Evolutionary conservation across 2,113 vertebrate genomes (phyloP).

Genomic region (Maccullochella peelii): DNA sequence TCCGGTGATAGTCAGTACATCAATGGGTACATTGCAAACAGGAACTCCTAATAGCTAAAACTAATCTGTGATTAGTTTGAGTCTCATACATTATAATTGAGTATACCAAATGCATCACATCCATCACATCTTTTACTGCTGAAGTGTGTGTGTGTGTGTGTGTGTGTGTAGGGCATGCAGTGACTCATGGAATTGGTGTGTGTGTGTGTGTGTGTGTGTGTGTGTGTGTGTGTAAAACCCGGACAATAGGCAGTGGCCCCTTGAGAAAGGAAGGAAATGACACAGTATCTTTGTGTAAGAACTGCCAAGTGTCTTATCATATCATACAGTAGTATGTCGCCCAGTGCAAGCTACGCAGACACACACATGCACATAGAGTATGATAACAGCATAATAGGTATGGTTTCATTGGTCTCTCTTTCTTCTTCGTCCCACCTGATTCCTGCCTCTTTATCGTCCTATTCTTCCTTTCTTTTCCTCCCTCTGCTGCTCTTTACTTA

Average conservation of each 20-base stretch:
- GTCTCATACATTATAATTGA: not conserved
- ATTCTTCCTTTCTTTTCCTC: constrained; percentile 16
- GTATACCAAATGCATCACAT: not conserved
- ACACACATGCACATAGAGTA: not conserved
- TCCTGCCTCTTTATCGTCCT: constrained; percentile 3
- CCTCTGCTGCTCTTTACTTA: constrained; percentile 29
- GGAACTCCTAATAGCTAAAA: not conserved
- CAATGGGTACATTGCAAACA: not conserved
- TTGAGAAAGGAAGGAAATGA: constrained; percentile 40
- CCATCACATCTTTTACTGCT: not conserved
- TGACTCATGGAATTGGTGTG: too few species aligned
- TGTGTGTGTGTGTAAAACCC: not conserved
- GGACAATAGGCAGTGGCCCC: constrained; percentile 7
- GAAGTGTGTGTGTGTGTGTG: not conserved
- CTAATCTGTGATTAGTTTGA: not conserved
- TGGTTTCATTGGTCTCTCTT: constrained; percentile 17
- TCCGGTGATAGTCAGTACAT: not conserved
- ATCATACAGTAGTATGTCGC: not conserved
- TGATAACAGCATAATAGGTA: constrained; percentile 17
- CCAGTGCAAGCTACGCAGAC: not conserved
- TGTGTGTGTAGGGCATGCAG: not conserved
- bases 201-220: not conserved
- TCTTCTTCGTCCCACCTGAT: constrained; percentile 14
- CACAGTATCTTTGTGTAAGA: constrained; percentile 13
- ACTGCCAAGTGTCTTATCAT: constrained; percentile 25